These are phyloP conservation scores for Sipha flava DNA, from an alignment of 1,140 invertebrate species.

Conservation along the genomic window DNA sequence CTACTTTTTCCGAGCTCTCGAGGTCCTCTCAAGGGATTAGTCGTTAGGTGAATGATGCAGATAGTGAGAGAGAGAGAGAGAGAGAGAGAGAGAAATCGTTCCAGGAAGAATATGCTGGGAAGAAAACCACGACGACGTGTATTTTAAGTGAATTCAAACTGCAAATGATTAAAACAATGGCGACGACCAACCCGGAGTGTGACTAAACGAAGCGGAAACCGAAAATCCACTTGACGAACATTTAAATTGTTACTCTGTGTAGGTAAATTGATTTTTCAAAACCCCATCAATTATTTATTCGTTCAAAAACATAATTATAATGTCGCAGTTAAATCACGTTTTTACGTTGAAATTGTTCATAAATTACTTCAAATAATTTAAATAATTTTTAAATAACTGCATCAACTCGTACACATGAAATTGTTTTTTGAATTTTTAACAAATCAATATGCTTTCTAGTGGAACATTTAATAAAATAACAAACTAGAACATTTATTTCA, in stretches of 20 bases:
- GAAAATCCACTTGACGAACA: not conserved
- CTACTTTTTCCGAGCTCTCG: not conserved
- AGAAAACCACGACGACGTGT: not conserved
- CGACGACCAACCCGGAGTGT: not conserved
- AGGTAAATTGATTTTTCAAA: not conserved
- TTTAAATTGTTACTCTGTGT: not conserved
- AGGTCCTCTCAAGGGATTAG: not conserved
- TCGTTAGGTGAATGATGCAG: not conserved
- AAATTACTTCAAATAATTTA: too few species aligned
- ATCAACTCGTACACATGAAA: too few species aligned
- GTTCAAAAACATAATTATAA: not conserved
- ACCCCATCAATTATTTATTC: not conserved
- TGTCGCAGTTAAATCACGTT: too few species aligned
- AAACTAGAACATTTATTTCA: too few species aligned
- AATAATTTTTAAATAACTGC: too few species aligned
- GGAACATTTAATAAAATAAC: too few species aligned
- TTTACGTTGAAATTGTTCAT: too few species aligned
- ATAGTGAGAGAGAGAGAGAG: not conserved
- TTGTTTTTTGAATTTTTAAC: too few species aligned
- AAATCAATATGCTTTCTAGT: too few species aligned
- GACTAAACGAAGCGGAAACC: not conserved
- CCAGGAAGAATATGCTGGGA: not conserved
- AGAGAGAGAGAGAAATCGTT: not conserved
- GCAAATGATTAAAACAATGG: not conserved
- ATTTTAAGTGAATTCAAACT: constrained; percentile 11